These are phyloP conservation scores for Percina caprodes DNA, from an alignment of 2,113 vertebrate genomes.

Conservation along the genomic window DNA sequence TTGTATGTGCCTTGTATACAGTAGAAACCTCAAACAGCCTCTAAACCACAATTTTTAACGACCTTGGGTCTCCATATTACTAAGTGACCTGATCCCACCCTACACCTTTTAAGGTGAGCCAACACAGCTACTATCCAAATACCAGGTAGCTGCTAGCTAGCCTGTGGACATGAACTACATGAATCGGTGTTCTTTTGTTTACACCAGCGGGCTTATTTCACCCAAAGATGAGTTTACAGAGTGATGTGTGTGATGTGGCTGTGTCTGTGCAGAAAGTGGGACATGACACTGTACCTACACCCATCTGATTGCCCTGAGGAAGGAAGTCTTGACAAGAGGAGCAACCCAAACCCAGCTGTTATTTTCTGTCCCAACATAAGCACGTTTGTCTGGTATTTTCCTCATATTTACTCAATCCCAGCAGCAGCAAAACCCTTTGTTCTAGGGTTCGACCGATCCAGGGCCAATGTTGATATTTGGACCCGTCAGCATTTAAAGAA, in stretches of 20 bases:
- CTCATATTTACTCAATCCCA: not conserved
- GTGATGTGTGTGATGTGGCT: not conserved
- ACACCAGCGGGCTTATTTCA: conserved; percentile 19
- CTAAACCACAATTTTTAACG: not conserved
- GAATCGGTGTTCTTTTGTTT: conserved; percentile 40
- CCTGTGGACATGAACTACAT: conserved; percentile 28
- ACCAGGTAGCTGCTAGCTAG: conserved; percentile 5
- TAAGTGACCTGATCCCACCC: not conserved
- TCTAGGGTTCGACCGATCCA: too few relatives aligned
- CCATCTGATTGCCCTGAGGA: conserved; percentile 62
- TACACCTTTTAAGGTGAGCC: not conserved
- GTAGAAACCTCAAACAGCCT: not conserved
- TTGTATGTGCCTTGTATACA: not conserved
- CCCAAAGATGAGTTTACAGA: not conserved
- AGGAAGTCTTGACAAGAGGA: conserved; percentile 50
- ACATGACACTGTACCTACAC: conserved; percentile 51
- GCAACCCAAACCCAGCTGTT: conserved; percentile 16
- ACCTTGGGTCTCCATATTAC: not conserved
- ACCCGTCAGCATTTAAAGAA: too few relatives aligned
- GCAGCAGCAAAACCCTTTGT: too few relatives aligned
- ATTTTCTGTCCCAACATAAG: conserved; percentile 27
- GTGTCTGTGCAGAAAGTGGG: conserved; percentile 8
- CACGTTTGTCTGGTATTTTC: conserved; percentile 9
- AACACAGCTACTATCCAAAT: conserved; percentile 6
- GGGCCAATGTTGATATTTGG: too few relatives aligned